These are phyloP conservation scores for Prochilodus magdalenae DNA, from an alignment of 2,113 vertebrate genomes.

Conservation along the genomic window DNA sequence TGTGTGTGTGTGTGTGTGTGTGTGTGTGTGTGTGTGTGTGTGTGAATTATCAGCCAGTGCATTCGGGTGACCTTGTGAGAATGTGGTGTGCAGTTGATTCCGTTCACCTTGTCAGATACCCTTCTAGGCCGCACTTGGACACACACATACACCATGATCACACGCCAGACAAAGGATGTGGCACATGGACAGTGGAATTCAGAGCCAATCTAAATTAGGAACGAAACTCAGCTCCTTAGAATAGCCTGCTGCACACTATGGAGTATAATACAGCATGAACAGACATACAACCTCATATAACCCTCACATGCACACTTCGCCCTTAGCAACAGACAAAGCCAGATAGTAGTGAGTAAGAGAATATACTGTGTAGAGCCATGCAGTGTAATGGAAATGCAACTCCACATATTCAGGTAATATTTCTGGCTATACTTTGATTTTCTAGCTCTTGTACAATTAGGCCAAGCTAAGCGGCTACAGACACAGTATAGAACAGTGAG, in stretches of 20 bases:
- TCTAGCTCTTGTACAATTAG: no score
- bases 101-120: slow-evolving; percentile 32
- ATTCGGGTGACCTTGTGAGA: slow-evolving; percentile 18
- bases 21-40: neutral
- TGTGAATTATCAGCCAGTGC: neutral
- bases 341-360: neutral
- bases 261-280: slow-evolving; percentile 31
- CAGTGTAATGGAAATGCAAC: neutral
- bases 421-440: neutral
- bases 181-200: slow-evolving; percentile 50
- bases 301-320: slow-evolving; percentile 11
- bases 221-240: slow-evolving; percentile 45
- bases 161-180: slow-evolving; percentile 49
- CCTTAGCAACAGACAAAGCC: neutral
- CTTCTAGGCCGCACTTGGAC: slow-evolving; percentile 32
- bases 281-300: slow-evolving; percentile 30
- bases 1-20: neutral
- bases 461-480: no score
- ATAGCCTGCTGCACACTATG: slow-evolving; percentile 45
- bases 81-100: slow-evolving; percentile 1
- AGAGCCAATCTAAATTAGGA: slow-evolving; percentile 59
- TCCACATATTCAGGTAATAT: neutral
- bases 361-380: no score
- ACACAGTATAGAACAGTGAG: no score
- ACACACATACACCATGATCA: slow-evolving; percentile 30